Conservation (phyloP, 1,140 invertebrate species). For the Melipona quadrifasciata region DNA sequence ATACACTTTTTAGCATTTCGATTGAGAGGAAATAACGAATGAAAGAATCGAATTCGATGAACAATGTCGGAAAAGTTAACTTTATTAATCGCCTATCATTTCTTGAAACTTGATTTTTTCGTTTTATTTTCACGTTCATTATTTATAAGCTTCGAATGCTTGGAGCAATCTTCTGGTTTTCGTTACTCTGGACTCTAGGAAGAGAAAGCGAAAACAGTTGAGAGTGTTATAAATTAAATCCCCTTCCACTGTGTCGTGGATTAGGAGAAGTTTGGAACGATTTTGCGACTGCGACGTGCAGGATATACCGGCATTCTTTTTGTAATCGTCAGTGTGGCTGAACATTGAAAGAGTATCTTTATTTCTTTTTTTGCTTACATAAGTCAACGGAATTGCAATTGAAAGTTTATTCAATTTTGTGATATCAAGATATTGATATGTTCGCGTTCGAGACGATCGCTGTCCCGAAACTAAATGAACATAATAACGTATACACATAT, state of each 20-base stretch:
- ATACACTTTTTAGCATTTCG: not conserved
- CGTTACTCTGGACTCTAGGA: not conserved
- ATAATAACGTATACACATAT: no score
- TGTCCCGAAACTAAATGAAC: not conserved
- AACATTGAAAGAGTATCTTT: no score
- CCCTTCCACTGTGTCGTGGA: not conserved
- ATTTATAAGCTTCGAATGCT: constrained; percentile 4
- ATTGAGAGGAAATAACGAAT: not conserved
- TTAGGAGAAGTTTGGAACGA: not conserved
- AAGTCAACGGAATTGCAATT: constrained; percentile 9
- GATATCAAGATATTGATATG: constrained; percentile 38
- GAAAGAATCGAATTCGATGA: not conserved
- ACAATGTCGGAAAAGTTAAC: not conserved
- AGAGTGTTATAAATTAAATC: not conserved
- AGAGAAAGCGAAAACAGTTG: not conserved
- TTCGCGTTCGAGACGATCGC: constrained; percentile 15
- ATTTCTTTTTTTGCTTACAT: no score
- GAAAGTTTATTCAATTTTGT: constrained; percentile 23
- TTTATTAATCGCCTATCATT: constrained; percentile 7
- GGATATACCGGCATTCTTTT: not conserved
- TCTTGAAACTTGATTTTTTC: not conserved
- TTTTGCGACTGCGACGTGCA: not conserved
- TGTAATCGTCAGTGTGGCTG: no score
- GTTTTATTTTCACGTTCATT: not conserved
- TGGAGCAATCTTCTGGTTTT: not conserved